phyloP scores from a whole-genome alignment of 2,113 vertebrate species.

The Varanus salvator region DNA sequence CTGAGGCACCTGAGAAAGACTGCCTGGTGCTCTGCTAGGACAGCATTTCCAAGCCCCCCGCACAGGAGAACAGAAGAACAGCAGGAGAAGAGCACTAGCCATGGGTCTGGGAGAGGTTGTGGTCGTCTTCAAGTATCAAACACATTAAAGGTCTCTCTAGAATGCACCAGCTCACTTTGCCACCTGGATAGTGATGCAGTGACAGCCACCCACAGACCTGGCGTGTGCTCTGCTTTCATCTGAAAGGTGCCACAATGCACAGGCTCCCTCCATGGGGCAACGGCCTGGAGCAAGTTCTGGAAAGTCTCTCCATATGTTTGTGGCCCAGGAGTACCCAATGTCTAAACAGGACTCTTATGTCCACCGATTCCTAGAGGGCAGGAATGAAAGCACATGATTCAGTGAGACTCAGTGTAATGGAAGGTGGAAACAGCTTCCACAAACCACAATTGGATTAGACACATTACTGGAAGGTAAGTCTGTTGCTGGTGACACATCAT shows the following conservation, averaged over 20 bases:
- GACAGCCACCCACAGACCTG: no score
- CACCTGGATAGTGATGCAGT: no score
- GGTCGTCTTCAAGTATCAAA: no score
- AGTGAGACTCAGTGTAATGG: neutral
- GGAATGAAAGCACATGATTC: neutral
- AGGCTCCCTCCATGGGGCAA: neutral
- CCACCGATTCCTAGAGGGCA: neutral
- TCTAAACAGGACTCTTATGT: neutral
- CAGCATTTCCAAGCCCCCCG: neutral
- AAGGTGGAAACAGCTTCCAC: neutral
- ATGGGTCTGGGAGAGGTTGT: neutral
- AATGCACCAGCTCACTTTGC: no score
- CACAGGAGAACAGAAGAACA: neutral
- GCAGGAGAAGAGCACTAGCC: no score
- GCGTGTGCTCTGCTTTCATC: no score
- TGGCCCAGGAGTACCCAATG: neutral
- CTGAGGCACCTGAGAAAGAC: neutral
- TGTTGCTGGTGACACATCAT: neutral
- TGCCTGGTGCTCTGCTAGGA: neutral
- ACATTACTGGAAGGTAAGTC: neutral
- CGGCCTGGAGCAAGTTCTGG: neutral
- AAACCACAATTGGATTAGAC: neutral
- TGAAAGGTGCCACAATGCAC: no score
- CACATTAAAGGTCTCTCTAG: no score
- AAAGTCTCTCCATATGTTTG: neutral